phyloP scores from a whole-genome alignment of 2,113 vertebrate genomes.

The Pardalotus punctatus region DNA sequence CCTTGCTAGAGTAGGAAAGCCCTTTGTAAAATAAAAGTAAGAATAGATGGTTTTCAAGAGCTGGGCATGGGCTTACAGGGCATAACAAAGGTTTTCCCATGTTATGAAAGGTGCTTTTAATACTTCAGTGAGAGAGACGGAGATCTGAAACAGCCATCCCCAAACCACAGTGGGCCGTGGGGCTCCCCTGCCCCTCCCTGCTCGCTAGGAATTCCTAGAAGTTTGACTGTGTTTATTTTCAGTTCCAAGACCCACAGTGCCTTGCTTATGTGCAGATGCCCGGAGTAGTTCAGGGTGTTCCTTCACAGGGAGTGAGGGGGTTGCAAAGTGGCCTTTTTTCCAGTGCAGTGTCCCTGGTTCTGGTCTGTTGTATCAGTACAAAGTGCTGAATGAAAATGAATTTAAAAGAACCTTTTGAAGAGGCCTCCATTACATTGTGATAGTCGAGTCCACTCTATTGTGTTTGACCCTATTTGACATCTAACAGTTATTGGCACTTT shows the following conservation, averaged over 20 bases:
- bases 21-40: not conserved
- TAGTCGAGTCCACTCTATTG: not conserved
- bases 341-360: not conserved
- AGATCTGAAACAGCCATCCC: not conserved
- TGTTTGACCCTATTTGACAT: not conserved
- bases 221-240: not conserved
- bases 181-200: not conserved
- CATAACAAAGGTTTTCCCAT: not conserved
- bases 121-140: not conserved
- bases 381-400: not conserved
- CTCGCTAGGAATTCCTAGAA: not conserved
- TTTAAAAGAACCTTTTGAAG: conserved; percentile 5
- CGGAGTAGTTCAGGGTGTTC: not conserved
- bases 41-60: not conserved
- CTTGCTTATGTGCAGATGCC: not conserved
- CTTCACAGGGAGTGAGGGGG: not conserved
- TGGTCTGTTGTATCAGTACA: not conserved
- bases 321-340: not conserved
- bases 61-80: accelerated
- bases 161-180: accelerated
- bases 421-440: not conserved
- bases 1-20: not conserved
- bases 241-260: not conserved
- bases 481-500: not conserved
- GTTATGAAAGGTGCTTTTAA: not conserved